Conservation (phyloP, 2,797 vertebrate species). For the Ctenopoma multispine region DNA sequence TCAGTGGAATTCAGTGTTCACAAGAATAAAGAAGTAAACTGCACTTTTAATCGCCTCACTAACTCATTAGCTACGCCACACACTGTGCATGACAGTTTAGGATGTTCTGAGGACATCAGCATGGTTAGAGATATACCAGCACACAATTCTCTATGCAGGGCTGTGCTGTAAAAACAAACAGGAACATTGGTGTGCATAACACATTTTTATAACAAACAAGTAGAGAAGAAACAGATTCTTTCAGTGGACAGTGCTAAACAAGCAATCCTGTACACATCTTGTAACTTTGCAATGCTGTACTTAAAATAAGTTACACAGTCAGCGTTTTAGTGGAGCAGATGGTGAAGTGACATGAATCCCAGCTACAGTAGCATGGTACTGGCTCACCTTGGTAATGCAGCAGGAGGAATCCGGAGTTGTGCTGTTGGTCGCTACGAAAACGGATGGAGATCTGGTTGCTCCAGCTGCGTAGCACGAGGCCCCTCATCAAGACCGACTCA, state of each 20-base stretch:
- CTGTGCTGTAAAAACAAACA: background rate
- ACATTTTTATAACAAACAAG: background rate
- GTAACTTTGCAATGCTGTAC: background rate
- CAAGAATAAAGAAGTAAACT: conserved; percentile 2
- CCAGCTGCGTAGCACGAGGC: conserved; percentile 93
- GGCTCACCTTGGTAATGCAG: conserved; percentile 93
- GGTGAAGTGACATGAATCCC: too few relatives aligned
- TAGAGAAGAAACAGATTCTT: background rate
- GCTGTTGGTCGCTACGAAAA: conserved; percentile 86
- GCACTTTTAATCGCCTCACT: background rate
- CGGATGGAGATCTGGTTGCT: conserved; percentile 93
- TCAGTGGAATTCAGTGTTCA: background rate
- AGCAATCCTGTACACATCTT: conserved; percentile 2
- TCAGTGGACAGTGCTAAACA: background rate
- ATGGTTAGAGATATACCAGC: background rate
- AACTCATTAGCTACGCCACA: background rate
- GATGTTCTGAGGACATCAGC: background rate
- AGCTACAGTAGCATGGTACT: background rate
- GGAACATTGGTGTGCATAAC: background rate
- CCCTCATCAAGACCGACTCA: conserved; percentile 90
- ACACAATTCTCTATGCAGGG: background rate
- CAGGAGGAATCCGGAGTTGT: conserved; percentile 84
- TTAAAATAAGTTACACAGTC: background rate
- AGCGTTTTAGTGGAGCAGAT: background rate
- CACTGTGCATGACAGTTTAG: background rate